Evolutionary conservation across 2,113 vertebrate species (phyloP), one percentile per base, ranked within the genome.

Genomic region (Syngnathoides biaculeatus): DNA sequence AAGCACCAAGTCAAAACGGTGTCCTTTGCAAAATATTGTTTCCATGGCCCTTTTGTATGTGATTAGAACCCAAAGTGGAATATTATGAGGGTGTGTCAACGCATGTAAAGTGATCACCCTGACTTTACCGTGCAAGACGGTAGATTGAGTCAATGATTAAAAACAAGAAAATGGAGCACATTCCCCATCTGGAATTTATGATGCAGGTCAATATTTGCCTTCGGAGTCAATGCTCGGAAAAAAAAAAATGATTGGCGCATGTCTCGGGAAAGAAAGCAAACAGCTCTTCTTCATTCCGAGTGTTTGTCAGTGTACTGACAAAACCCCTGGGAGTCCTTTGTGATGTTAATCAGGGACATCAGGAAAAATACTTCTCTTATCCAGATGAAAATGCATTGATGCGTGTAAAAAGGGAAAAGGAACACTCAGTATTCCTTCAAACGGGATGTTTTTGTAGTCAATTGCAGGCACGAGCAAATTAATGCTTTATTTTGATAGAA

Each of bases 1-100:
- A 55, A 27, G 30, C 30, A 65, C 56, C 55, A 4, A 71, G 62
- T 74, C 13, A 67, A 53, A 48, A 8, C 13, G 30, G 27, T 17
- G 30, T 58, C 56, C 8, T 38, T 5, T 35, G 17, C 30, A 58
- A 17, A 58, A 38, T 30, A 57, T 57, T 48, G 45, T 43, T 43
- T 43, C 12, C n/a, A 22, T 22, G 5, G 22, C 3, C 20, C 48
- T 52, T 52, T 52, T 11, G n/a, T 52, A 22, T 22, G 11, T 22
- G 8, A 52, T 52, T n/a, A 52, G 9, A 4, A 22, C 8, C 20
- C 3, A 47, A 8, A 22, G 48, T 50, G 48, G 5, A 50, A 50
- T 10, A 50, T 20, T 50, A 20, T 2, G 9, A 8, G 48, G 48
- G 48, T 1, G 48, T 52, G 48, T 52, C 4, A 8, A 22, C 8